phyloP scores from a whole-genome alignment of 2,113 vertebrate genomes.

The Pyrgilauda ruficollis region DNA sequence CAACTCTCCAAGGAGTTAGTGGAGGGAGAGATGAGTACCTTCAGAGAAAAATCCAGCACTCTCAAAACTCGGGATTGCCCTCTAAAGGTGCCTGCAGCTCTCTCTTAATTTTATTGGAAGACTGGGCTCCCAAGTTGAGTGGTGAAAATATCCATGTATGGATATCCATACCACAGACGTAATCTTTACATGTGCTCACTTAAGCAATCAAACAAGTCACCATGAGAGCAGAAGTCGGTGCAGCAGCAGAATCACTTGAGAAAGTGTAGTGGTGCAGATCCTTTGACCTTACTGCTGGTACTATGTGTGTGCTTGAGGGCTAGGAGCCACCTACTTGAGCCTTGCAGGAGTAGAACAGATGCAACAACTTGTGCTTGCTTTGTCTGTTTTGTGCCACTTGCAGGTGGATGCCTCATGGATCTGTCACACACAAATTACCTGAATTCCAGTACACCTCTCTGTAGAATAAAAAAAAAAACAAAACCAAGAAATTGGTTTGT shows the following conservation, averaged over 20 bases:
- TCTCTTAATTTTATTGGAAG: not conserved
- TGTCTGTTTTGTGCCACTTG: not conserved
- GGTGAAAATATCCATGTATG: not conserved
- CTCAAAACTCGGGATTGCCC: not conserved
- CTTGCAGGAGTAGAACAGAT: not conserved
- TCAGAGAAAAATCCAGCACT: not conserved
- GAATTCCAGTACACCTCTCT: not conserved
- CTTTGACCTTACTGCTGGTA: not conserved
- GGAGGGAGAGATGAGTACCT: not conserved
- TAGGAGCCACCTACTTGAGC: not conserved
- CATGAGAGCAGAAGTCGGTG: not conserved
- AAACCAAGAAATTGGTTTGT: not conserved
- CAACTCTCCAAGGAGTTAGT: not conserved
- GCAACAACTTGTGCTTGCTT: not conserved
- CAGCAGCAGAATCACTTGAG: not conserved
- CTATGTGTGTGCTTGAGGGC: not conserved
- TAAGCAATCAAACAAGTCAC: not conserved
- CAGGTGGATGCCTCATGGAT: not conserved
- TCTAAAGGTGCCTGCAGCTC: not conserved
- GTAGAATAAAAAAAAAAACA: not conserved
- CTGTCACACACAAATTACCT: fast-evolving
- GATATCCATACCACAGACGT: not conserved
- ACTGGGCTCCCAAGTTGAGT: not conserved
- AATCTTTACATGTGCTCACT: not conserved
- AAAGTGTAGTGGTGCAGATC: not conserved